Evolutionary conservation across 2,797 vertebrate genomes (phyloP).

Genomic region (Rhabdophis nuchalis): DNA sequence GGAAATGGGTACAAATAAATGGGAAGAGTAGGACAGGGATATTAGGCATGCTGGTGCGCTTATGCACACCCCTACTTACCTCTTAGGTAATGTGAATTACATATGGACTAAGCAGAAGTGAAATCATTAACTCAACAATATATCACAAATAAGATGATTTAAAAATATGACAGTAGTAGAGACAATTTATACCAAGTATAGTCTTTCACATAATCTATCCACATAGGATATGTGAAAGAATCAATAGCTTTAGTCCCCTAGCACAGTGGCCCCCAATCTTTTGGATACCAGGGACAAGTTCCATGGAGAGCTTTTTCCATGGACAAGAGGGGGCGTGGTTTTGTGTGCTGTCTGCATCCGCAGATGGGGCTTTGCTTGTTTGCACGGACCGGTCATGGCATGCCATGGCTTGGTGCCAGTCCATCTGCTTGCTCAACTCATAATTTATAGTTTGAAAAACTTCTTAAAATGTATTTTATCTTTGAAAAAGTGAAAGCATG

Average conservation of each 20-base stretch:
- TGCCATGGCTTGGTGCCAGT: fast-evolving
- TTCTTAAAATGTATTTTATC: background rate
- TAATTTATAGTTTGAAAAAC: background rate
- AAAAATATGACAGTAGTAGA: conserved; percentile 75
- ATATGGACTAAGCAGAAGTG: conserved; percentile 78
- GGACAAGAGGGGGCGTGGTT: too few species aligned
- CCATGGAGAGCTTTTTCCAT: background rate
- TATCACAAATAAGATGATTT: conserved; percentile 76
- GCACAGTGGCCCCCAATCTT: too few species aligned
- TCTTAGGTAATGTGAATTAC: conserved; percentile 65
- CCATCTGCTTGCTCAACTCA: background rate
- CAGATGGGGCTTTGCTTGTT: background rate
- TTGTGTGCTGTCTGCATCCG: background rate
- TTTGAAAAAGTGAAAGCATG: background rate
- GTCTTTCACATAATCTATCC: background rate
- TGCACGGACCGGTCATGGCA: background rate
- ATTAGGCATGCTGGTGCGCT: too few species aligned
- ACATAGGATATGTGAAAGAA: background rate
- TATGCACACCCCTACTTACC: too few species aligned
- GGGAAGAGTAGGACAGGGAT: too few species aligned
- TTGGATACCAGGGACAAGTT: too few species aligned
- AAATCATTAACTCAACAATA: conserved; percentile 75
- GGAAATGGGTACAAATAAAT: too few species aligned
- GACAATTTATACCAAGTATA: conserved; percentile 70
- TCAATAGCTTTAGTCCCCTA: background rate